Base-by-base conservation (phyloP, 2,888 invertebrate genomes). In the Brachyptera risi region DNA sequence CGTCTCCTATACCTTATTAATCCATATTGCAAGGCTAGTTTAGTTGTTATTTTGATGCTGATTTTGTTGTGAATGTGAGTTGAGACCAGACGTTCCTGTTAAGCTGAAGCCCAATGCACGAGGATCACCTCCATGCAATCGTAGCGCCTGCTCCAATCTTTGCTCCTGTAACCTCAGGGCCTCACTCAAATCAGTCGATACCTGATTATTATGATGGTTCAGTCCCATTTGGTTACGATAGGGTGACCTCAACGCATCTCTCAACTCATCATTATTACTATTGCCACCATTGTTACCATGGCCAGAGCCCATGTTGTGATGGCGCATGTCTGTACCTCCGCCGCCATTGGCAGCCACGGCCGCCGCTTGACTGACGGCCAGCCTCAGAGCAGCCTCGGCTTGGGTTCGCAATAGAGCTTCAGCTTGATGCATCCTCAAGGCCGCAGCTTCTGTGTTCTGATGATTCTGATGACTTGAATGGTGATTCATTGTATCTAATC, bases 401-500 rank as follows among this genome's bases (percentile, higher is more conserved):
- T 93, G 92, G 68, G 90, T 89, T 71, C 92, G 80, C 21, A 93
- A 77, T 57, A 92, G 78, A 0, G 88, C 89, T 73, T 91, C 91
- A 1, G 90, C 88, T 71, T 90, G 90, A 67, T 78, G 78, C 78
- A 88, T 85, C 65, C 87, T 78, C 37, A 71, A 66, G 31, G 71
- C 69, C 2, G 77, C 73, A 40, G 77, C 77, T 62, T 77, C 76
- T 3, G 66, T 65, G 59, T 71, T 70, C 60, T 70, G 66, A 42
- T 69, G 66, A n/a, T 67, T 67, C 35, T 67, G 65, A 19, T 65
- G 67, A 37, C 65, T 75, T 71, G 65, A 74, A 73, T 68, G 62
- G 23, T 59, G 49, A 21, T 72, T 70, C 63, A 65, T 65, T 3
- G 63, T 63, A 26, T 63, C 65, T 38, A 65, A 58, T 38, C 62